These are phyloP conservation scores for Prenolepis imparis DNA, from an alignment of 2,888 invertebrate species.

Conservation along the genomic window DNA sequence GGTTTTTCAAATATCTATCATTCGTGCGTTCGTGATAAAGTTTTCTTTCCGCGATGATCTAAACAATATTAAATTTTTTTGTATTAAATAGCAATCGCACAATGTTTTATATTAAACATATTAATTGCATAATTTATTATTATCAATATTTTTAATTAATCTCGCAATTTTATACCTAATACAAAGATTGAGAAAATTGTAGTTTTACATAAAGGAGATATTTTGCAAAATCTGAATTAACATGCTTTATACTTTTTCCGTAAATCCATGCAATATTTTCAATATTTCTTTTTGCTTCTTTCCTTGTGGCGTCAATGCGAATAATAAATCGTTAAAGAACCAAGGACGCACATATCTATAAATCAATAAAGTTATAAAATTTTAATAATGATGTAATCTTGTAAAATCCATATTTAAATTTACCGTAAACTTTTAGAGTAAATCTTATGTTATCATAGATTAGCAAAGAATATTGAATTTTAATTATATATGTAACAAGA, in stretches of 20 bases:
- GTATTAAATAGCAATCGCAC: background rate
- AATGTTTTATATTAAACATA: background rate
- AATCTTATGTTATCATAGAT: too few species aligned
- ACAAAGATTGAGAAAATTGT: background rate
- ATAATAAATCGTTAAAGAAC: slow-evolving; percentile 88
- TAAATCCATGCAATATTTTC: slow-evolving; percentile 87
- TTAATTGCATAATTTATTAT: background rate
- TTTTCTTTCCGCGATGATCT: slow-evolving; percentile 80
- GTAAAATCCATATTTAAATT: too few species aligned
- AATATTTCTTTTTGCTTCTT: slow-evolving; percentile 86
- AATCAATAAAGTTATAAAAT: too few species aligned
- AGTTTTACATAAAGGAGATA: background rate
- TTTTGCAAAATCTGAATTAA: background rate
- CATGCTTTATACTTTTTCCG: slow-evolving; percentile 85
- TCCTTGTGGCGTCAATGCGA: slow-evolving; percentile 87
- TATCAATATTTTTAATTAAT: background rate
- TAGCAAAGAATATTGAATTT: too few species aligned
- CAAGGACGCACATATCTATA: slow-evolving; percentile 86
- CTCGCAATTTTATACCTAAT: background rate
- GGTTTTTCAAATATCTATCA: slow-evolving; percentile 62
- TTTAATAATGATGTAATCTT: too few species aligned
- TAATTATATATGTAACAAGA: too few species aligned
- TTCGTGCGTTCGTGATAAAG: slow-evolving; percentile 75
- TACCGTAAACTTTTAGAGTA: too few species aligned
- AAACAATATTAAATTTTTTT: background rate